Conservation (phyloP, 2,888 invertebrate genomes). For the Cephus sareptanus region DNA sequence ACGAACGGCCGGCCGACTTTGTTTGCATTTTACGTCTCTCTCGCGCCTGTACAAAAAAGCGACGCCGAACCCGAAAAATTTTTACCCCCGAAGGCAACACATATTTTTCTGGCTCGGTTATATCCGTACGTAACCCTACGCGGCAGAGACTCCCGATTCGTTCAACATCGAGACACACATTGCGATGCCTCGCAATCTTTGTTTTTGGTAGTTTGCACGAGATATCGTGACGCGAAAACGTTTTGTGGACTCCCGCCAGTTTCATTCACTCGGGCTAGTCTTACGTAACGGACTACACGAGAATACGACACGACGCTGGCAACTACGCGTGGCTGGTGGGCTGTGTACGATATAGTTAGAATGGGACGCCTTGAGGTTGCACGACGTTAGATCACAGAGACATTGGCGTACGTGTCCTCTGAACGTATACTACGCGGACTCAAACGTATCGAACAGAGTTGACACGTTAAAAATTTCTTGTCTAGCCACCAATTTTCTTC, state of each 20-base stretch:
- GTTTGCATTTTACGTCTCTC: neutral
- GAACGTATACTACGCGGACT: neutral
- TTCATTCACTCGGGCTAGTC: constrained; percentile 47
- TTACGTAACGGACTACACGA: neutral
- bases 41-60: neutral
- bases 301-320: neutral
- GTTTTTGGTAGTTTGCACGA: neutral
- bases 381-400: neutral
- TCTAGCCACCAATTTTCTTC: neutral
- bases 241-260: constrained; percentile 52
- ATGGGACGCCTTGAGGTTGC: neutral
- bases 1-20: neutral
- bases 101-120: neutral
- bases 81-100: neutral
- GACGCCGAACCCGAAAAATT: neutral
- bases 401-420: neutral
- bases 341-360: neutral
- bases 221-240: constrained; percentile 12
- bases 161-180: neutral
- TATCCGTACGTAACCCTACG: neutral
- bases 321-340: neutral
- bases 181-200: neutral
- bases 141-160: neutral
- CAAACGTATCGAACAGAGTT: neutral
- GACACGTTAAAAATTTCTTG: neutral